These are phyloP conservation scores for Girardinus metallicus DNA, from an alignment of 2,797 vertebrate genomes.

Conservation along the genomic window DNA sequence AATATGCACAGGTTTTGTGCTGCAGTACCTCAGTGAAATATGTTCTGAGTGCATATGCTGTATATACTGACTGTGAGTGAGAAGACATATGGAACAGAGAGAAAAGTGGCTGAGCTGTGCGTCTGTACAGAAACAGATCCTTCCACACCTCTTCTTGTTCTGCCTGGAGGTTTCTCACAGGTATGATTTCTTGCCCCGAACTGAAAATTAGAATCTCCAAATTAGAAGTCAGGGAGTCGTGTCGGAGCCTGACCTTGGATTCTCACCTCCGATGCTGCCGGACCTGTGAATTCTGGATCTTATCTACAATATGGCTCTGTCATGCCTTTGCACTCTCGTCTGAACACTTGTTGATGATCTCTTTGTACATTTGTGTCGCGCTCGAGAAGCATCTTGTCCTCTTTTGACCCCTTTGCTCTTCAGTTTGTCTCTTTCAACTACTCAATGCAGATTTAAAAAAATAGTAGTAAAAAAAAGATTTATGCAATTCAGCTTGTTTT, in stretches of 20 bases:
- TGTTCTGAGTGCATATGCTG: neutral
- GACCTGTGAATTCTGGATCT: slow-evolving; percentile 75
- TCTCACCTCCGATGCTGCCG: slow-evolving; percentile 79
- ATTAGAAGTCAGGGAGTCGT: slow-evolving; percentile 81
- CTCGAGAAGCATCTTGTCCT: neutral
- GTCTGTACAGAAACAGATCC: slow-evolving; percentile 71
- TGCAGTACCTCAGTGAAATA: neutral
- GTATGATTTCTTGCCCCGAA: slow-evolving; percentile 84
- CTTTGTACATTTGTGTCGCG: slow-evolving; percentile 21
- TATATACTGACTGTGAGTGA: slow-evolving; percentile 13
- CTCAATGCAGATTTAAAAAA: neutral
- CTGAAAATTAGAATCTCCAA: slow-evolving; percentile 87
- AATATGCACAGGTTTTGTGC: neutral
- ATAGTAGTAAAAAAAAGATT: neutral
- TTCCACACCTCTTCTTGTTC: slow-evolving; percentile 83
- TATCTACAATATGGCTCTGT: slow-evolving; percentile 46
- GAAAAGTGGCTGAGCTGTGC: slow-evolving; percentile 44
- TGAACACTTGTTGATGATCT: slow-evolving; percentile 11
- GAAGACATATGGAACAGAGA: slow-evolving; percentile 36
- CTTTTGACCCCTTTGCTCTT: neutral
- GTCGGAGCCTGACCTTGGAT: slow-evolving; percentile 82
- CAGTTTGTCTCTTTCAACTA: rapidly evolving
- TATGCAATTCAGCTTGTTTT: neutral
- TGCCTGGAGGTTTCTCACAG: slow-evolving; percentile 86
- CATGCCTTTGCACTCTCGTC: slow-evolving; percentile 30